Percentiles rank a stretch among this genome's conserved stretches.
Conservation (phyloP, 1,140 invertebrate species). For the Leptinotarsa defecta region DNA sequence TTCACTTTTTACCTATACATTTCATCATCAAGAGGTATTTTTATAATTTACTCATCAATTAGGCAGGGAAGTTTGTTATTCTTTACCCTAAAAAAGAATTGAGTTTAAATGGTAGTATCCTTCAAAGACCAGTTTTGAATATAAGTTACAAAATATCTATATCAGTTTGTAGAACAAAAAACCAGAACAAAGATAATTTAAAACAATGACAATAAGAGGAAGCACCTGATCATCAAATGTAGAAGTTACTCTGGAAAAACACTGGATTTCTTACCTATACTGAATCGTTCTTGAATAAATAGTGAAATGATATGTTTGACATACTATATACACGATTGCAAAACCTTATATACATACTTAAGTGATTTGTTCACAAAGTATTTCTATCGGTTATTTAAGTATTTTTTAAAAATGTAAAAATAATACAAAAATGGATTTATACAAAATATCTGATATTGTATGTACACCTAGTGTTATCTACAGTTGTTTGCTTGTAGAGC, state of each 20-base stretch:
- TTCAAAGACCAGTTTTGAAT: too few species aligned
- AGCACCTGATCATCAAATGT: conserved; percentile 29
- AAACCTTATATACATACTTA: conserved; percentile 36
- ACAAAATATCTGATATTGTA: conserved; percentile 32
- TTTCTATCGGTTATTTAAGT: conserved; percentile 14
- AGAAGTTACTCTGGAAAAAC: conserved; percentile 28
- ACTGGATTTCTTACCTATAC: conserved; percentile 23
- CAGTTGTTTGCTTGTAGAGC: conserved; percentile 34
- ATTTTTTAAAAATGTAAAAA: conserved; percentile 26
- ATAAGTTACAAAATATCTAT: too few species aligned
- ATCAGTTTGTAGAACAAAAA: too few species aligned
- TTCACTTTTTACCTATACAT: too few species aligned
- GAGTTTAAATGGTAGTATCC: too few species aligned
- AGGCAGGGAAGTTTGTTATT: too few species aligned
- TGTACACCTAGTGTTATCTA: conserved; percentile 42
- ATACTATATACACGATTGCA: conserved; percentile 36
- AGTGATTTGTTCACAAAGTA: conserved; percentile 24
- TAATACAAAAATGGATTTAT: conserved; percentile 30
- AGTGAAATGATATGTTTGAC: conserved; percentile 41
- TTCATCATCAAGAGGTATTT: too few species aligned
- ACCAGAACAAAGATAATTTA: too few species aligned
- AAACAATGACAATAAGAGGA: not conserved
- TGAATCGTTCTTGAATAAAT: conserved; percentile 31
- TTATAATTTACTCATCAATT: too few species aligned
- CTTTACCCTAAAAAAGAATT: too few species aligned